A percentile compares a stretch with the other conserved stretches of the same genome.
These are phyloP conservation scores for Psix sp. DNA, from an alignment of 1,140 invertebrate species.

Conservation along the genomic window DNA sequence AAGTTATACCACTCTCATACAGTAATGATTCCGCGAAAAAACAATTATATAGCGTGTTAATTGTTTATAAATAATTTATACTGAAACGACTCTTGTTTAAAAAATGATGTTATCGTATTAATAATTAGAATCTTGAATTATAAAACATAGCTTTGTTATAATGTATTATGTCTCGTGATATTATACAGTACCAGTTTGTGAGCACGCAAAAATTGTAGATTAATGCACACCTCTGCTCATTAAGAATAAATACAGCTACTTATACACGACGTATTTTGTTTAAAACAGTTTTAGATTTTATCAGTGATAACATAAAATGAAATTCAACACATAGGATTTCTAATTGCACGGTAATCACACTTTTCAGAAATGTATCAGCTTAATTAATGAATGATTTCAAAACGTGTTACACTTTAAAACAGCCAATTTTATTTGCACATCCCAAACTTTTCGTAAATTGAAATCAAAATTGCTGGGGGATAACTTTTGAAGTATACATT, in stretches of 20 bases:
- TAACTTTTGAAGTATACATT: background rate
- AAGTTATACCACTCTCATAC: too few relatives aligned
- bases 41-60: conserved; percentile 9
- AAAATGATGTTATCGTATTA: conserved; percentile 31
- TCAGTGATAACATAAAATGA: conserved; percentile 3
- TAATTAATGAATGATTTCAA: too few relatives aligned
- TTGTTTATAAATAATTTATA: conserved; percentile 26
- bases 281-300: conserved; percentile 24
- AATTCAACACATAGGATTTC: conserved; percentile 10
- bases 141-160: conserved; percentile 32
- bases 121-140: conserved; percentile 40
- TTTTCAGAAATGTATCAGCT: too few relatives aligned
- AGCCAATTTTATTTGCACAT: too few relatives aligned
- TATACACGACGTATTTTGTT: conserved; percentile 20
- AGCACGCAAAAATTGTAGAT: conserved; percentile 38
- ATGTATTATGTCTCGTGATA: conserved; percentile 31
- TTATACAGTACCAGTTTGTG: conserved; percentile 24
- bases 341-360: too few relatives aligned
- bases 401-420: too few relatives aligned
- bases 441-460: too few relatives aligned
- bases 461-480: background rate
- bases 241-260: conserved; percentile 36
- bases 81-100: conserved; percentile 21
- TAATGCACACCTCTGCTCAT: conserved; percentile 38
- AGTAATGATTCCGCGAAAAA: background rate